These are phyloP conservation scores for Anhinga anhinga DNA, from an alignment of 2,113 vertebrate genomes.

Conservation along the genomic window DNA sequence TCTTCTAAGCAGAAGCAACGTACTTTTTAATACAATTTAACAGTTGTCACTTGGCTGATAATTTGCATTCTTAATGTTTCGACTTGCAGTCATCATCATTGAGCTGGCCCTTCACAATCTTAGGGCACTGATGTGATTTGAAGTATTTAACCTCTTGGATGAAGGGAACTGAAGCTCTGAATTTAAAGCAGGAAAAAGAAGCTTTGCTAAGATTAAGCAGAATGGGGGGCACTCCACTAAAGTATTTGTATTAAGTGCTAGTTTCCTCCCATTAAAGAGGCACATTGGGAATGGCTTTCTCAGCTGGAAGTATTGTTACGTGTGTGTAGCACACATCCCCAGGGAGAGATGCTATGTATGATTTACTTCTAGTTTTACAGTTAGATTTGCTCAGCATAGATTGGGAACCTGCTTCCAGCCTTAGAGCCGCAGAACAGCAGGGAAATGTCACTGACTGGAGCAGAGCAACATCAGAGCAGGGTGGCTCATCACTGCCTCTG, in stretches of 20 bases:
- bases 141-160: slow-evolving; percentile 48
- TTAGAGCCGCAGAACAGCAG: background rate
- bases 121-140: slow-evolving; percentile 19
- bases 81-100: slow-evolving; percentile 18
- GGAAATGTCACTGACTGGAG: background rate
- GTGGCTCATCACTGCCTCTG: background rate
- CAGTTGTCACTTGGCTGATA: slow-evolving; percentile 51
- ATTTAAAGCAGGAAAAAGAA: slow-evolving; percentile 9
- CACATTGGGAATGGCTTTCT: background rate
- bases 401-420: background rate
- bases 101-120: slow-evolving; percentile 50
- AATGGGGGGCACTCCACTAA: background rate
- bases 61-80: slow-evolving; percentile 51
- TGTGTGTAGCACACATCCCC: background rate
- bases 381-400: background rate
- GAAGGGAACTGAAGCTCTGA: slow-evolving; percentile 5
- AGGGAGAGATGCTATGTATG: background rate
- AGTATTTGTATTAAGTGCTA: background rate
- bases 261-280: slow-evolving; percentile 10
- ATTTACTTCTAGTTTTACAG: slow-evolving; percentile 41
- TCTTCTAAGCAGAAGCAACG: slow-evolving; percentile 12
- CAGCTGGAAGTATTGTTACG: background rate
- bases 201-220: background rate
- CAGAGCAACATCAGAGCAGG: background rate
- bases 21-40: slow-evolving; percentile 32